These are phyloP conservation scores for Gila orcuttii DNA, from an alignment of 2,113 vertebrate genomes.

Conservation along the genomic window DNA sequence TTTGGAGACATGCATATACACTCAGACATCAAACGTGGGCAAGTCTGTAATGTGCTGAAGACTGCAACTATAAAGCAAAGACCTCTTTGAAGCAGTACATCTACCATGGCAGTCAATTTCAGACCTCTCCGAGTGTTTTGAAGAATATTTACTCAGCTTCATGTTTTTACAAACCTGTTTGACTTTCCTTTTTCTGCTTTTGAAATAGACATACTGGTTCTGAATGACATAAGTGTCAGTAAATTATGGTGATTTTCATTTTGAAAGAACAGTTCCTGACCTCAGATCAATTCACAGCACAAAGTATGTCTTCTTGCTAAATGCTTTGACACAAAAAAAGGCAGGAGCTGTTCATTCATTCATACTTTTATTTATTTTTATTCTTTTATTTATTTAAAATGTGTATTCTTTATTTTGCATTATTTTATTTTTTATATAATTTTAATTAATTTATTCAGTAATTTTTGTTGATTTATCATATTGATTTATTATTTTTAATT, in stretches of 20 bases:
- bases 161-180: background rate
- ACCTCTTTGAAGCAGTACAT: background rate
- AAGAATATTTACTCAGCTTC: background rate
- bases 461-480: too few relatives aligned
- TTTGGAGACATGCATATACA: background rate
- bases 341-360: too few relatives aligned
- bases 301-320: background rate
- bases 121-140: background rate
- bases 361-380: too few relatives aligned
- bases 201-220: background rate
- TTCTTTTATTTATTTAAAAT: too few relatives aligned
- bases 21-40: background rate
- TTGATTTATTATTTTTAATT: too few relatives aligned
- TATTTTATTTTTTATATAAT: too few relatives aligned
- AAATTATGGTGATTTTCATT: background rate
- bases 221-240: background rate
- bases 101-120: background rate
- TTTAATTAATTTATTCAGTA: too few relatives aligned
- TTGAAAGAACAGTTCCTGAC: background rate
- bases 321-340: background rate
- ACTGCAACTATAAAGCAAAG: background rate
- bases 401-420: too few relatives aligned
- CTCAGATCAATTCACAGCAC: background rate
- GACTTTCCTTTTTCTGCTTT: background rate
- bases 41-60: background rate